Evolutionary conservation across 2,888 invertebrate species (phyloP).

Genomic region (Campoplex nolae): DNA sequence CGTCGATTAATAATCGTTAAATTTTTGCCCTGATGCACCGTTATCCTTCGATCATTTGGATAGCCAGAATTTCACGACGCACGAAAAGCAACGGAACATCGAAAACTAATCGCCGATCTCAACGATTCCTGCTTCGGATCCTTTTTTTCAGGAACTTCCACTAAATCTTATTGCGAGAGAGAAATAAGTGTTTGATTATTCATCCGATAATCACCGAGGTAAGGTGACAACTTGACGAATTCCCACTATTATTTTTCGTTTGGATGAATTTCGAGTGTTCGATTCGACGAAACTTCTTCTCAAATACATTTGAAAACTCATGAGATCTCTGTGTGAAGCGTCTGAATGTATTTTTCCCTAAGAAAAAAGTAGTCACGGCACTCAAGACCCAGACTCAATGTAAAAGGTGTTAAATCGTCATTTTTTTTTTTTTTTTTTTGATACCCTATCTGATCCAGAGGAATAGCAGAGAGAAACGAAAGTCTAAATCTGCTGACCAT

Average conservation of each 20-base stretch:
- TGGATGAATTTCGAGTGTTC: too few relatives aligned
- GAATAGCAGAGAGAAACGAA: slow-evolving; percentile 50
- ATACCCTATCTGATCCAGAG: slow-evolving; percentile 6
- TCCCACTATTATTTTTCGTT: too few relatives aligned
- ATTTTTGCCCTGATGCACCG: too few relatives aligned
- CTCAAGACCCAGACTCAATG: neutral
- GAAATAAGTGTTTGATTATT: neutral
- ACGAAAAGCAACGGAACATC: neutral
- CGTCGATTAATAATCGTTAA: too few relatives aligned
- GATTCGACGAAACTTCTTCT: neutral
- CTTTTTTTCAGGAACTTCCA: neutral
- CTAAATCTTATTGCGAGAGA: neutral
- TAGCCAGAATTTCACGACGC: neutral
- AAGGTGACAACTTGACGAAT: too few relatives aligned
- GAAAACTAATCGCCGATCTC: neutral
- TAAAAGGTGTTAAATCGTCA: neutral
- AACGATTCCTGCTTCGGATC: neutral
- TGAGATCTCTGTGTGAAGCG: neutral
- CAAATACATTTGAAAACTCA: neutral
- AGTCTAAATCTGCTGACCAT: slow-evolving; percentile 39
- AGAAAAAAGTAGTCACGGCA: neutral
- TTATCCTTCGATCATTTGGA: neutral
- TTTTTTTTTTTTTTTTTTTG: slow-evolving; percentile 36
- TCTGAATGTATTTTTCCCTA: neutral
- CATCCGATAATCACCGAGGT: neutral